phyloP scores from a whole-genome alignment of 2,888 invertebrate genomes.

The Laothoe populi region DNA sequence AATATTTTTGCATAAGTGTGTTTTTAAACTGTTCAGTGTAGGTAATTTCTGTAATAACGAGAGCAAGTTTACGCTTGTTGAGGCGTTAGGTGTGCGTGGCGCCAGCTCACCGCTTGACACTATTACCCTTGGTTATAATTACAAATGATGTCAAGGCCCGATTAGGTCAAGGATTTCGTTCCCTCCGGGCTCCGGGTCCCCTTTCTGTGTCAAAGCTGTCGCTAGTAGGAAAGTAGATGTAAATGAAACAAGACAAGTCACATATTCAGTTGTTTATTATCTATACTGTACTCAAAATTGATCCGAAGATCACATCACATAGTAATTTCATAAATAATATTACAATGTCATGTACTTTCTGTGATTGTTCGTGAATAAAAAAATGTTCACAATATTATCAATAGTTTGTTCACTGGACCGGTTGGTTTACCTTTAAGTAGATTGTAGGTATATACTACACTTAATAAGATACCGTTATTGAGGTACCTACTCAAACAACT shows the following conservation, averaged over 20 bases:
- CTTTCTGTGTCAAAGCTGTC: slow-evolving; percentile 18
- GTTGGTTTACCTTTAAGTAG: slow-evolving; percentile 80
- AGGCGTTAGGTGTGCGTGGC: slow-evolving; percentile 17
- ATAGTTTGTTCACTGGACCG: slow-evolving; percentile 85
- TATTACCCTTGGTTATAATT: slow-evolving; percentile 14
- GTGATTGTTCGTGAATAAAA: slow-evolving; percentile 84
- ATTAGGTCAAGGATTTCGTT: slow-evolving; percentile 25
- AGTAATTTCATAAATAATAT: slow-evolving; percentile 87
- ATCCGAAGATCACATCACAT: slow-evolving; percentile 90
- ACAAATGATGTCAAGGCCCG: slow-evolving; percentile 28
- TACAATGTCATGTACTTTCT: slow-evolving; percentile 86
- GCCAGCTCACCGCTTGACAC: slow-evolving; percentile 23
- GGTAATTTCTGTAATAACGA: not conserved
- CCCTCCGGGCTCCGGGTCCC: slow-evolving; percentile 1
- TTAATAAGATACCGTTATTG: slow-evolving; percentile 75
- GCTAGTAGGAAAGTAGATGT: slow-evolving; percentile 1
- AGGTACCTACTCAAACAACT: slow-evolving; percentile 82
- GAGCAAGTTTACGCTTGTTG: slow-evolving; percentile 22
- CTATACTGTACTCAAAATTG: slow-evolving; percentile 91
- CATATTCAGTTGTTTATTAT: slow-evolving; percentile 90
- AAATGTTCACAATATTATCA: slow-evolving; percentile 84
- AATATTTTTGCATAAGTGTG: slow-evolving; percentile 2
- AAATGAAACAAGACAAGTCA: slow-evolving; percentile 77
- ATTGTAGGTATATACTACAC: slow-evolving; percentile 77
- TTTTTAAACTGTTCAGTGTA: not conserved